phyloP scores from a whole-genome alignment of 2,797 vertebrate species.

The Falco biarmicus region DNA sequence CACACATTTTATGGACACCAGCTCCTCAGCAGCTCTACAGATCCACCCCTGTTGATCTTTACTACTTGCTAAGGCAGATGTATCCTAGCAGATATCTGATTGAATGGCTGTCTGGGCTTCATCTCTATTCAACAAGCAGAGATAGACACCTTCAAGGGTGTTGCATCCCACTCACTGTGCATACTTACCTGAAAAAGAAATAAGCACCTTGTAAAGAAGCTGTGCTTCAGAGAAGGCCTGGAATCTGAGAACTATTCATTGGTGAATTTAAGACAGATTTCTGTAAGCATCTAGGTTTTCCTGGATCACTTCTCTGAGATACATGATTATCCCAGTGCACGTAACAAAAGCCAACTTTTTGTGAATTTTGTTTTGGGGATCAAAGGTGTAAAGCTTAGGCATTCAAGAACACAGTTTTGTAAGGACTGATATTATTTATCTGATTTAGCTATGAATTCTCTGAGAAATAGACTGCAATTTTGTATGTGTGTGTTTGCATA shows the following conservation, averaged over 20 bases:
- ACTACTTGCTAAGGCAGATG: not conserved
- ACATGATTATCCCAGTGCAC: not conserved
- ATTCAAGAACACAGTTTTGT: not conserved
- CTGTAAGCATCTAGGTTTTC: not conserved
- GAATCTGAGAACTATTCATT: not conserved
- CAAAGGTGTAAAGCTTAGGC: not conserved
- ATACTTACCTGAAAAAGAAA: not conserved
- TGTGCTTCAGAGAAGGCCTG: not conserved
- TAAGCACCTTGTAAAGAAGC: not conserved
- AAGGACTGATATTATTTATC: not conserved
- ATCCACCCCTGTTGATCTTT: not conserved
- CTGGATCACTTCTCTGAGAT: not conserved
- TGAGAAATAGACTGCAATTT: not conserved
- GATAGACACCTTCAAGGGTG: not conserved
- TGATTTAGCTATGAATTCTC: not conserved
- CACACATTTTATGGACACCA: rapidly evolving
- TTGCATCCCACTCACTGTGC: not conserved
- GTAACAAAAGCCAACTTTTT: rapidly evolving
- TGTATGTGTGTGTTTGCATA: not conserved
- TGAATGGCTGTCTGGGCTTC: not conserved
- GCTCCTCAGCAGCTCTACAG: not conserved
- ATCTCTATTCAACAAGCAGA: not conserved
- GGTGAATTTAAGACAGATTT: not conserved
- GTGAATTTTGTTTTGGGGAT: not conserved
- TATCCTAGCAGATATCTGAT: not conserved